Evolutionary conservation across 2,797 vertebrate genomes (phyloP).

Genomic region (Alexandromys oeconomus): DNA sequence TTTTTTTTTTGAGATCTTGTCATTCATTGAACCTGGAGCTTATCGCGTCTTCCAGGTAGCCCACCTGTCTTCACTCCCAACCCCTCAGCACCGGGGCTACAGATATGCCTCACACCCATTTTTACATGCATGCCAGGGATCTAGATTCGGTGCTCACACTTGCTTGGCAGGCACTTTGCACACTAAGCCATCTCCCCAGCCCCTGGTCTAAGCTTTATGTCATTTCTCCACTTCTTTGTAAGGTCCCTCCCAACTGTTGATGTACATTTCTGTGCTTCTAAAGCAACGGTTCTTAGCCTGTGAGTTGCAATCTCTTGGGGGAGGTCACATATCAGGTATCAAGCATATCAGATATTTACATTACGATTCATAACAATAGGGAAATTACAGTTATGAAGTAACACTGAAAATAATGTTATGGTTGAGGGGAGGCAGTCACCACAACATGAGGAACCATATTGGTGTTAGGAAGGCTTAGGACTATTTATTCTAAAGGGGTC

Average conservation of each 20-base stretch:
- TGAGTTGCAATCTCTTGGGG: not conserved
- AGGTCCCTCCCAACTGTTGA: not conserved
- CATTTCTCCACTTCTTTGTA: not conserved
- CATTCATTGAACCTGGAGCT: not conserved
- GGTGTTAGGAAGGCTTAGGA: not conserved
- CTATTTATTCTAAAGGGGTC: not conserved
- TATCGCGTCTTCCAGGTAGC: not conserved
- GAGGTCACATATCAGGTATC: not conserved
- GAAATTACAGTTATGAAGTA: not conserved
- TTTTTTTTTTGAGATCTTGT: not conserved
- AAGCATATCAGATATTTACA: not conserved
- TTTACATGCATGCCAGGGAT: not conserved
- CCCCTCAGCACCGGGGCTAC: too few species aligned
- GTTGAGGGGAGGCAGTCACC: not conserved
- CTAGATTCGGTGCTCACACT: not conserved
- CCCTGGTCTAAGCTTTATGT: not conserved
- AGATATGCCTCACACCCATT: too few species aligned
- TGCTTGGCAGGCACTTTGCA: not conserved
- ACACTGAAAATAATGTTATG: not conserved
- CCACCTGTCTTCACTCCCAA: not conserved
- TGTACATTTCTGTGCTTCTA: fast-evolving
- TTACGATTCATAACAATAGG: not conserved
- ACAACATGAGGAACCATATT: not conserved
- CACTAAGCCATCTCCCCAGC: not conserved
- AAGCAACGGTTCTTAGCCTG: not conserved